These are phyloP conservation scores for Delichon dasypus DNA, from an alignment of 2,797 vertebrate species.

Conservation along the genomic window DNA sequence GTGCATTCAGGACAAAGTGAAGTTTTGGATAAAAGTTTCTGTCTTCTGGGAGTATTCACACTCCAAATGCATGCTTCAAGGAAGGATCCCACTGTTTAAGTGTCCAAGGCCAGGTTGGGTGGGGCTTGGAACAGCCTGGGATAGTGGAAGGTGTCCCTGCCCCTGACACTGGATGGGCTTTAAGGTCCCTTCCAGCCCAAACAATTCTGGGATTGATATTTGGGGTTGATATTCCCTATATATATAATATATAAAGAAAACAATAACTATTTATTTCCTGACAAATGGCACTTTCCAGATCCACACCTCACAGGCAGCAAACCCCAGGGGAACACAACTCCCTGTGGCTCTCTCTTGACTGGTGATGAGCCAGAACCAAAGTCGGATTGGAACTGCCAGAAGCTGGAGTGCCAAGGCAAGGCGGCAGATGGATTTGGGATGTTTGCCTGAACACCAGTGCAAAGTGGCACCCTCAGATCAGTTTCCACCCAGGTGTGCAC, in stretches of 20 bases:
- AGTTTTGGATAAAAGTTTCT: not conserved
- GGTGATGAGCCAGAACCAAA: not conserved
- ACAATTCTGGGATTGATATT: not conserved
- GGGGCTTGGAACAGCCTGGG: not conserved
- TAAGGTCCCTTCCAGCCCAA: not conserved
- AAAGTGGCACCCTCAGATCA: not conserved
- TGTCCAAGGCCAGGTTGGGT: not conserved
- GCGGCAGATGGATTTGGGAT: not conserved
- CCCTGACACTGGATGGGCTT: not conserved
- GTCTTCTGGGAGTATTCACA: not conserved
- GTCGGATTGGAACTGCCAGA: rapidly evolving
- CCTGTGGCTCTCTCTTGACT: not conserved
- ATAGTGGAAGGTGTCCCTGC: not conserved
- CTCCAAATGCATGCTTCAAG: not conserved
- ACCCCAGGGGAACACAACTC: not conserved
- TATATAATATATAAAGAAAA: too few species aligned
- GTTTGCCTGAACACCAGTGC: not conserved
- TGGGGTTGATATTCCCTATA: not conserved
- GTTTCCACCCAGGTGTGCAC: not conserved
- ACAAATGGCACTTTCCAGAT: not conserved
- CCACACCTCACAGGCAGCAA: not conserved
- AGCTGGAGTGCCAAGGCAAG: rapidly evolving
- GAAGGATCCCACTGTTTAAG: not conserved
- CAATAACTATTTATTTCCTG: not conserved
- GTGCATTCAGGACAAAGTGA: not conserved